Percentiles rank a stretch among this genome's conserved stretches.
phyloP scores from a whole-genome alignment of 2,113 vertebrate genomes.

The Gobius niger region DNA sequence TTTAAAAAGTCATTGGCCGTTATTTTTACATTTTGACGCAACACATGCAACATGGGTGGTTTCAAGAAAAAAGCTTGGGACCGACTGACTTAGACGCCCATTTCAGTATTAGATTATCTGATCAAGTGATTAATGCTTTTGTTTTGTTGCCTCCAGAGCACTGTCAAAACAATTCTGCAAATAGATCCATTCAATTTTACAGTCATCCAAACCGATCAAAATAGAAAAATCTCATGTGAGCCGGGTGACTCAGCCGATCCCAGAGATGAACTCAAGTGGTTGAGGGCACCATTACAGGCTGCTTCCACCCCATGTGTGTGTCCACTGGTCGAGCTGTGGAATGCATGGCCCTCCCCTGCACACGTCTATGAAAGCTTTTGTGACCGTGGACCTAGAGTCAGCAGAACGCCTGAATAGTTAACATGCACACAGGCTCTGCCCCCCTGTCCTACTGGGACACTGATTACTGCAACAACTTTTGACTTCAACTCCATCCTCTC shows the following conservation, averaged over 20 bases:
- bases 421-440: conserved; percentile 37
- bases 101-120: neutral
- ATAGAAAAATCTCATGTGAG: conserved; percentile 27
- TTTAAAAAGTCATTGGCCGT: no score
- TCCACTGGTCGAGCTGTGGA: conserved; percentile 66
- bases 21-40: no score
- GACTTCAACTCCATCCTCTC: conserved; percentile 61
- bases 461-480: conserved; percentile 73
- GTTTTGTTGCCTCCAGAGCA: neutral
- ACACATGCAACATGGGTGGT: no score
- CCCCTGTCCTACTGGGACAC: conserved; percentile 43
- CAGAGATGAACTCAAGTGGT: conserved; percentile 62
- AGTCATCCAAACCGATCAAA: conserved; percentile 14
- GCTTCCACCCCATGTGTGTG: conserved; percentile 41
- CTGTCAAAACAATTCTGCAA: neutral
- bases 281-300: conserved; percentile 52
- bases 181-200: neutral
- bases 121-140: neutral
- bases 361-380: conserved; percentile 75
- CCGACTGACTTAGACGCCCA: neutral
- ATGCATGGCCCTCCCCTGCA: conserved; percentile 71
- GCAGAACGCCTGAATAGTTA: conserved; percentile 75
- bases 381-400: conserved; percentile 75
- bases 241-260: conserved; percentile 49
- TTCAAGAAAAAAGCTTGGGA: no score